A percentile compares a stretch with the other conserved stretches of the same genome.
Conservation (phyloP, 2,888 invertebrate species). For the Coronaproctus castanopsis region DNA sequence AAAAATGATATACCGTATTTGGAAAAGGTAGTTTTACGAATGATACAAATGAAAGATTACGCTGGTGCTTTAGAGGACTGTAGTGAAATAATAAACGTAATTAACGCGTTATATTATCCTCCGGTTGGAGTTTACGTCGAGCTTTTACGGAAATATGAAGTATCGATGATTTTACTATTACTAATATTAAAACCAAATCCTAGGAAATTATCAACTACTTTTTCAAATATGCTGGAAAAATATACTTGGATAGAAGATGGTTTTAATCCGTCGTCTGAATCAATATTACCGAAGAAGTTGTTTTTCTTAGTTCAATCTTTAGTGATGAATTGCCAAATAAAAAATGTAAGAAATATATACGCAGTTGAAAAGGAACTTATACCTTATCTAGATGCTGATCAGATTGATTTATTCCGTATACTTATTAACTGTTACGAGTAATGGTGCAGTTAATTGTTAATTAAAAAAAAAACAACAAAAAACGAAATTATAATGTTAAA, state of each 20-base stretch:
- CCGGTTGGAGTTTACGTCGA: not conserved
- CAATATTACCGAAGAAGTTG: not conserved
- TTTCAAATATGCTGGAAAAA: not conserved
- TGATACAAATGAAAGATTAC: not conserved
- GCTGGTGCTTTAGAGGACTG: not conserved
- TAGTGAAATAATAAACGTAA: not conserved
- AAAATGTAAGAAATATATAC: not conserved
- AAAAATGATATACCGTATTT: not conserved
- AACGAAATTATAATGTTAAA: too few species aligned
- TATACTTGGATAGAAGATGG: not conserved
- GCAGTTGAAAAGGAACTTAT: not conserved
- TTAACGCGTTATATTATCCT: not conserved
- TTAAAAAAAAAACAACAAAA: not conserved
- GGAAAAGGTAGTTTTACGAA: not conserved
- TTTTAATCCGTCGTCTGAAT: not conserved
- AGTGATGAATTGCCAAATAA: not conserved
- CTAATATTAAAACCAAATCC: not conserved
- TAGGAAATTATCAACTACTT: not conserved
- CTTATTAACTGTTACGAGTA: not conserved
- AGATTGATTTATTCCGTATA: not conserved
- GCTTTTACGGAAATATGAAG: not conserved
- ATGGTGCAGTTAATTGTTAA: not conserved
- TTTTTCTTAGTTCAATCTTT: not conserved
- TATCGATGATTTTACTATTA: not conserved
- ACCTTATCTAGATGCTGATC: not conserved